Base-by-base conservation (phyloP, 1,140 invertebrate genomes). In the Pemphigus obesinymphae region DNA sequence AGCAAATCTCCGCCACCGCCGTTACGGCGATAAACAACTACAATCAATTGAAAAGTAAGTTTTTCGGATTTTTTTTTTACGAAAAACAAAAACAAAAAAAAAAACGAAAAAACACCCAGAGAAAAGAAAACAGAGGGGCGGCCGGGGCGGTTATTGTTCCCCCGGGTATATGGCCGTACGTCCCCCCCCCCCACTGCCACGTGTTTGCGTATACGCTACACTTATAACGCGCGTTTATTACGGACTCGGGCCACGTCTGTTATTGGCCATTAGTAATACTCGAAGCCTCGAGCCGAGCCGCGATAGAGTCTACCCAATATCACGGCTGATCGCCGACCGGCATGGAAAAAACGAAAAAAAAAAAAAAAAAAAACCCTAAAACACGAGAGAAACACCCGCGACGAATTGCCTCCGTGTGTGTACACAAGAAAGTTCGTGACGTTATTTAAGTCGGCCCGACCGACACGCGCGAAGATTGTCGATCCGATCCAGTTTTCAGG, bases 1-100 rank as follows among this genome's bases (percentile, higher is more conserved):
- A n/a, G n/a, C n/a, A n/a, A n/a, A n/a, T 29, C 1, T 20, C 15
- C 66, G 37, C 40, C 37, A 31, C 2, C 68, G n/a, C 75, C 75
- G 75, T 78, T 78, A 78, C 55, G 76, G 75, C 76, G 76, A 80
- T 80, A 80, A 80, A 63, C 76, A 63, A 80, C 76, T 63, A 63
- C 76, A 45, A 80, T 80, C 53, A 80, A 80, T 80, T 80, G 76
- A 80, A 80, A 80, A 80, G 76, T 80, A 61, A 15, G 34, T 43
- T 29, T 58, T 29, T n/a, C n/a, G n/a, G n/a, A n/a, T n/a, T n/a
- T 76, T 55, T 76, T 55, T 37, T 55, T 37, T 20, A 15, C 23
- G 6, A 3, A 2, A 55, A 31, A 72, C 29, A 15, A 15, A 13
- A 4, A 26, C 0, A 70, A 23, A 23, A 48, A 55, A 11, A n/a